Evolutionary conservation across 2,888 invertebrate species (phyloP).

Genomic region (Sphaeridia pumilis): DNA sequence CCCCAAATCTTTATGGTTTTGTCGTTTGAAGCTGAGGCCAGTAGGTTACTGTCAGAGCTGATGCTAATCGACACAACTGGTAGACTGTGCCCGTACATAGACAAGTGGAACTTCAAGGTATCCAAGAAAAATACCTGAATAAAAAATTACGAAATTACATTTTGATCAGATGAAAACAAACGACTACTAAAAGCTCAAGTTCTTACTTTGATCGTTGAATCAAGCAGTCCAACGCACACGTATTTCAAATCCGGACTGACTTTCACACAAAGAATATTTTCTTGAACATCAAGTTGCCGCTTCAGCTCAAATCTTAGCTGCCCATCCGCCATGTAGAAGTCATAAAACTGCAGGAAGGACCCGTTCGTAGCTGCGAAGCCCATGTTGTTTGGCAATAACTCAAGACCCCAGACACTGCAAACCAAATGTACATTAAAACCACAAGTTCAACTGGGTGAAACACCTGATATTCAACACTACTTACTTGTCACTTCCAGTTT

Average conservation of each 20-base stretch:
- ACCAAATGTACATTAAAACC: too few species aligned
- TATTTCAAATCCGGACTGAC: constrained; percentile 76
- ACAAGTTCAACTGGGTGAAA: too few species aligned
- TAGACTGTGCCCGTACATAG: constrained; percentile 90
- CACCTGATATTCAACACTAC: too few species aligned
- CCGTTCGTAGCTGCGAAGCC: constrained; percentile 33
- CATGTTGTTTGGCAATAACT: constrained; percentile 27
- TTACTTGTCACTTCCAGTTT: constrained; percentile 33
- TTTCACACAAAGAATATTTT: constrained; percentile 69
- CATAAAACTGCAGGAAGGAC: constrained; percentile 28
- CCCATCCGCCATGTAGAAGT: constrained; percentile 32
- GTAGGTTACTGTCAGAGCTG: constrained; percentile 69
- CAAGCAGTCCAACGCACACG: constrained; percentile 77
- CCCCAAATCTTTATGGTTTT: constrained; percentile 97
- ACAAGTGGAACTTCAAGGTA: constrained; percentile 43
- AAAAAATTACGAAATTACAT: too few species aligned
- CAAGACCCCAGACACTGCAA: constrained; percentile 32
- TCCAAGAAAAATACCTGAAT: constrained; percentile 28
- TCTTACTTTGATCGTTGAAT: constrained; percentile 78
- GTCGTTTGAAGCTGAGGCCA: constrained; percentile 91
- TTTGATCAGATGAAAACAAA: too few species aligned
- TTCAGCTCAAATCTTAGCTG: constrained; percentile 29
- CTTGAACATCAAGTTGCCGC: constrained; percentile 60
- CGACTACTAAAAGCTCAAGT: too few species aligned
- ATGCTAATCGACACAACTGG: constrained; percentile 91